Percentiles rank a stretch among this genome's conserved stretches.
These are phyloP conservation scores for Scaptomyza montana DNA, from an alignment of 1,140 invertebrate species.

Conservation along the genomic window DNA sequence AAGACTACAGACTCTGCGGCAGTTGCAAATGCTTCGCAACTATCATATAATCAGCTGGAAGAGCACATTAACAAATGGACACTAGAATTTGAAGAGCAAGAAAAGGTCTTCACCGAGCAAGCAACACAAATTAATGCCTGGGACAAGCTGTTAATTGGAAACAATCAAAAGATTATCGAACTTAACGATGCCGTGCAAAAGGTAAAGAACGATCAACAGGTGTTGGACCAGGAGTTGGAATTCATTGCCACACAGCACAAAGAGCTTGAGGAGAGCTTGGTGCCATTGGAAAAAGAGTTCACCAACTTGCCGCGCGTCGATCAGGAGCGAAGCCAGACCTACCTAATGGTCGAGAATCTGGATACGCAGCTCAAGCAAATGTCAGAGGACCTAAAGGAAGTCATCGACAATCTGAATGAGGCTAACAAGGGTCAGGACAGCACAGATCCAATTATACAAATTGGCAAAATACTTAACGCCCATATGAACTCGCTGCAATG, in stretches of 20 bases:
- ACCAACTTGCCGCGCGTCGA: slow-evolving; percentile 90
- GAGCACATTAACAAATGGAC: slow-evolving; percentile 98
- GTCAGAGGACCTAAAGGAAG: slow-evolving; percentile 97
- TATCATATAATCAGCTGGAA: slow-evolving; percentile 95
- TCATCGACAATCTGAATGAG: slow-evolving; percentile 97
- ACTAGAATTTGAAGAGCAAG: slow-evolving; percentile 95
- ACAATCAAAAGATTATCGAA: slow-evolving; percentile 96
- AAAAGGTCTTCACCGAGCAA: slow-evolving; percentile 96
- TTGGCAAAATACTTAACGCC: slow-evolving; percentile 96
- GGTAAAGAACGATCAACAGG: slow-evolving; percentile 94
- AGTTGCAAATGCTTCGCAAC: slow-evolving; percentile 54
- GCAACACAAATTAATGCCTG: slow-evolving; percentile 97
- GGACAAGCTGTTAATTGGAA: slow-evolving; percentile 95
- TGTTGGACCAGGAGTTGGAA: slow-evolving; percentile 96
- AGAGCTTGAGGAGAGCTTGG: slow-evolving; percentile 94
- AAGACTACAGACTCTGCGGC: slow-evolving; percentile 70
- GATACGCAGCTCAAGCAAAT: slow-evolving; percentile 97
- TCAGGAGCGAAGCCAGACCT: slow-evolving; percentile 94
- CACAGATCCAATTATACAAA: slow-evolving; percentile 95
- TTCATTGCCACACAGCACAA: slow-evolving; percentile 96
- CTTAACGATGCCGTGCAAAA: slow-evolving; percentile 93
- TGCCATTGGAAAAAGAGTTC: slow-evolving; percentile 93
- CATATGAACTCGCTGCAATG: slow-evolving; percentile 98
- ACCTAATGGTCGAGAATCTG: slow-evolving; percentile 93
- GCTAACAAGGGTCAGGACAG: slow-evolving; percentile 92